Conservation (phyloP, 1,140 invertebrate species). For the Scaptodrosophila lebanonensis region DNA sequence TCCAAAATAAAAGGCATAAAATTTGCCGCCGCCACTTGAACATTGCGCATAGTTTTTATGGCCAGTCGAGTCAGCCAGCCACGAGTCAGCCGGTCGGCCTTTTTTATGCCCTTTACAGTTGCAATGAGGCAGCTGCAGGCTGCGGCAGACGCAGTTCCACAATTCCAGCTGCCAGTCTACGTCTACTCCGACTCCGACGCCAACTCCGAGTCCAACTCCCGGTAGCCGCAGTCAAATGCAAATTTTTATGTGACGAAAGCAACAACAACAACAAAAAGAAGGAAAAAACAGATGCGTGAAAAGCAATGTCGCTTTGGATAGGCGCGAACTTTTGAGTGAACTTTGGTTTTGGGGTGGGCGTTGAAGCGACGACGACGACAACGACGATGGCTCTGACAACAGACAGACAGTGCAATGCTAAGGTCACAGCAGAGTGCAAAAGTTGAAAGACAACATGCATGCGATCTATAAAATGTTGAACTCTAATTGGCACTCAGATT, state of each 20-base stretch:
- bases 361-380: no score
- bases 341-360: no score
- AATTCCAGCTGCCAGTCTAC: background rate
- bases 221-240: slow-evolving; percentile 32
- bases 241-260: slow-evolving; percentile 49
- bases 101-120: slow-evolving; percentile 47
- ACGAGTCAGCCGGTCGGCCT: slow-evolving; percentile 45
- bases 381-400: no score
- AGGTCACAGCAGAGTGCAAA: no score
- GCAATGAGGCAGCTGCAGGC: slow-evolving; percentile 34
- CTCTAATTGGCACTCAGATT: no score
- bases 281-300: slow-evolving; percentile 29
- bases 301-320: slow-evolving; percentile 10
- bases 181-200: background rate
- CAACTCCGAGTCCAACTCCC: slow-evolving; percentile 1
- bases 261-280: no score
- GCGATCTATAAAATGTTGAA: no score
- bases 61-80: slow-evolving; percentile 26
- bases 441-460: no score
- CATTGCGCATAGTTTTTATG: slow-evolving; percentile 61
- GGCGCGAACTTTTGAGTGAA: slow-evolving; percentile 5
- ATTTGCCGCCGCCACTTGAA: slow-evolving; percentile 52
- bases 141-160: slow-evolving; percentile 12
- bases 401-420: no score
- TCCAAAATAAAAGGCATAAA: slow-evolving; percentile 67